Conservation (phyloP, 2,113 vertebrate genomes). For the Empidonax traillii region DNA sequence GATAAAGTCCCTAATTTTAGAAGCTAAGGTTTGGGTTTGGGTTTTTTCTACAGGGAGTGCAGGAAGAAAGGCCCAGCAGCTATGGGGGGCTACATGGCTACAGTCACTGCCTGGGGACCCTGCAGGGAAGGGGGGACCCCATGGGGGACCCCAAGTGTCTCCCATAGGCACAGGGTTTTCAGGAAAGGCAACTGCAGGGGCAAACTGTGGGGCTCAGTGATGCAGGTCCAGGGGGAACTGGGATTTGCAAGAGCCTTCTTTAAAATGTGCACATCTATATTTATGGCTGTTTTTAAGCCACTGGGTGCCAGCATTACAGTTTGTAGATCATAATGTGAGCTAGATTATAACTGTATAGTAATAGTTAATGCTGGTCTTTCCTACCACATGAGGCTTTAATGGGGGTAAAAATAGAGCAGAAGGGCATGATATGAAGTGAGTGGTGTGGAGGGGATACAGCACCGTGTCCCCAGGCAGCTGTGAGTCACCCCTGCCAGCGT, state of each 20-base stretch:
- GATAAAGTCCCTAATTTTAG: background rate
- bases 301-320: background rate
- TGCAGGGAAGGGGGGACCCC: background rate
- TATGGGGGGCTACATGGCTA: background rate
- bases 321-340: fast-evolving
- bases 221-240: background rate
- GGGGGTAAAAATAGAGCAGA: background rate
- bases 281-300: background rate
- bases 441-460: background rate
- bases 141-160: background rate
- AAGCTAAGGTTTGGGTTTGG: background rate
- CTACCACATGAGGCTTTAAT: background rate
- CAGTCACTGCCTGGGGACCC: background rate
- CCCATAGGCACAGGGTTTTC: fast-evolving
- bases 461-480: background rate
- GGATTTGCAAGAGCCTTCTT: background rate
- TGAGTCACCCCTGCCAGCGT: background rate
- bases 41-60: background rate
- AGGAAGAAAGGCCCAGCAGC: background rate
- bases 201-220: background rate
- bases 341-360: background rate
- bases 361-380: background rate
- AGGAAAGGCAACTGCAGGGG: background rate
- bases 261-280: background rate
- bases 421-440: background rate